These are phyloP conservation scores for Tigriopus californicus DNA, from an alignment of 2,888 invertebrate species.

Conservation along the genomic window DNA sequence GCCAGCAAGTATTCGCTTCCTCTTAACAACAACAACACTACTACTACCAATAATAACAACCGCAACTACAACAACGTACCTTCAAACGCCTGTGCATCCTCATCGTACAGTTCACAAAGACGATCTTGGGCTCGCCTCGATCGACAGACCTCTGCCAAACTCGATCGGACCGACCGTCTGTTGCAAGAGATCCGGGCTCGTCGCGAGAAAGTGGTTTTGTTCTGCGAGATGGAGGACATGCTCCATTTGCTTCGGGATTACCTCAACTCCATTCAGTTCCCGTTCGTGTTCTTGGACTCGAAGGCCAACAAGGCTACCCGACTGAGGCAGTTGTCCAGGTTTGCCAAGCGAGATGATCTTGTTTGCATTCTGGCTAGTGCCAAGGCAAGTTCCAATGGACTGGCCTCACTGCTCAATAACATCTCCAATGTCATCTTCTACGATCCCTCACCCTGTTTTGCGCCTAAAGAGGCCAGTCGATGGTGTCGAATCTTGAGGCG, in stretches of 20 bases:
- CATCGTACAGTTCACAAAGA: neutral
- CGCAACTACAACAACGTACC: too few relatives aligned
- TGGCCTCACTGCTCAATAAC: neutral
- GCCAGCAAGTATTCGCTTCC: neutral
- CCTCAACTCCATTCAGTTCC: constrained; percentile 31
- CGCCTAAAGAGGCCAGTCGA: neutral
- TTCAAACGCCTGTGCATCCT: neutral
- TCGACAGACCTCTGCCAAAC: constrained; percentile 33
- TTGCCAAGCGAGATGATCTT: neutral
- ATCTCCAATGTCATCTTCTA: neutral
- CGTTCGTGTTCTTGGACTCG: constrained; percentile 3
- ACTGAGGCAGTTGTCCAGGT: neutral
- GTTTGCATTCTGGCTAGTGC: neutral
- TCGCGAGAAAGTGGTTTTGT: constrained; percentile 79
- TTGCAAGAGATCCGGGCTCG: constrained; percentile 60
- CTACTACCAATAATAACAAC: neutral
- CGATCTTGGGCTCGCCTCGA: neutral
- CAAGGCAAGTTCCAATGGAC: neutral
- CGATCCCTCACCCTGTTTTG: neutral
- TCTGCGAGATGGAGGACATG: constrained; percentile 99
- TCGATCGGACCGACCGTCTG: constrained; percentile 67
- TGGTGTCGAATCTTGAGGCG: neutral
- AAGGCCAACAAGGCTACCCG: neutral
- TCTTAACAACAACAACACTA: neutral
- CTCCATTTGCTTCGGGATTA: constrained; percentile 92